phyloP scores from a whole-genome alignment of 2,113 vertebrate species.

The Urocynchramus pylzowi region DNA sequence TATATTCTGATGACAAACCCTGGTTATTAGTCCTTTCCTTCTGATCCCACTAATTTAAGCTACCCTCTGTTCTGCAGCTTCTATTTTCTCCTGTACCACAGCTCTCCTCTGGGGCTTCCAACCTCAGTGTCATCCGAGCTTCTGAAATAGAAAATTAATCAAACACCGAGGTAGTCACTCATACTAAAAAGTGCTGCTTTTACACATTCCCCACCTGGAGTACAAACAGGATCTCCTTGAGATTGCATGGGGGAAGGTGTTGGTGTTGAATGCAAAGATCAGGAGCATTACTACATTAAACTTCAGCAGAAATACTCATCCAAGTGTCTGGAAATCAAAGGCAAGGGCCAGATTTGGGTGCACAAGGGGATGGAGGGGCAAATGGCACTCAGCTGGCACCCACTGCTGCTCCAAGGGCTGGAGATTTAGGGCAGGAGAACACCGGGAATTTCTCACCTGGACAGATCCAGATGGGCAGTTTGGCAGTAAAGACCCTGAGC shows the following conservation, averaged over 20 bases:
- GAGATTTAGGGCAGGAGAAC: neutral
- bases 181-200: neutral
- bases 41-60: neutral
- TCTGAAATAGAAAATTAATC: slow-evolving; percentile 8
- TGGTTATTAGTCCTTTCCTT: neutral
- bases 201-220: neutral
- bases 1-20: neutral
- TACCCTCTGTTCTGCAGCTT: neutral
- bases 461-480: neutral
- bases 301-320: neutral
- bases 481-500: neutral
- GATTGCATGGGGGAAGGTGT: neutral
- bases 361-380: neutral
- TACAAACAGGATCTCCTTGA: neutral
- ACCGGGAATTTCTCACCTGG: neutral
- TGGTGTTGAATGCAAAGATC: neutral
- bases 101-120: neutral
- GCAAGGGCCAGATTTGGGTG: neutral
- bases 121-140: neutral
- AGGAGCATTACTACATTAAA: neutral
- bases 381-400: neutral
- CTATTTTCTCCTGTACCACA: slow-evolving; percentile 7
- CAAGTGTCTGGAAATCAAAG: neutral
- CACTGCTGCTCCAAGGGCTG: neutral
- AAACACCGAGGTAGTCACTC: neutral